Base-by-base conservation (phyloP, 1,140 invertebrate species). In the Eumaeus atala region DNA sequence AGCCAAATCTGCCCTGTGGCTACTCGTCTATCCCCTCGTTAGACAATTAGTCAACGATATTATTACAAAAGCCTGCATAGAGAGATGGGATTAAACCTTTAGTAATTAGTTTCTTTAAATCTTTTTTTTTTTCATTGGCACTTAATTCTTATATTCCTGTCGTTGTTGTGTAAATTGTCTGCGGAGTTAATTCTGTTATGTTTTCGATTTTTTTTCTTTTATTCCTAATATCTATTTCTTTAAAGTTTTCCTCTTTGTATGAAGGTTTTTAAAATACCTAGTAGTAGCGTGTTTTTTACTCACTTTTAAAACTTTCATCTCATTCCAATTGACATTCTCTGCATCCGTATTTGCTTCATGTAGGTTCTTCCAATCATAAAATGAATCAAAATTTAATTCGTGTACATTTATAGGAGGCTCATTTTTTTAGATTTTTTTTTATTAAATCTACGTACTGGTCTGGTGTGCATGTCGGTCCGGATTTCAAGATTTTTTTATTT, bases 311-410 rank as follows among this genome's bases (percentile, higher is more conserved):
- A 38, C 37, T 38, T 38, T 38, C 9, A 48, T 18, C 3, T 48
- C 44, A 9, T 48, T 48, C 44, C 44, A 48, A 48, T 48, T 48
- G 4, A 48, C 44, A 48, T 10, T 48, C 21, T 48, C 10, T 21
- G 16, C 44, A 7, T 16, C 16, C 9, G 17, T 48, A n/a, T 48
- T 18, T 18, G 3, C 8, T 3, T 18, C 44, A 18, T 48, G 44
- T 4, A 48, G 44, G 11, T 7, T 11, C 16, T 48, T 48, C 11
- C 17, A 10, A n/a, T 48, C 44, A 2, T 21, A 10, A 48, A 48
- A 48, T 3, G 16, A 21, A 17, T 48, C 16, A 17, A 21, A 21
- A 1, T 16, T 48, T 1, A 48, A 18, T 18, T 48, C 44, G n/a
- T 48, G 44, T 9, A 28, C 44, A 18, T 48, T 48, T 21, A 48